These are phyloP conservation scores for Brevimyrus niger DNA, from an alignment of 2,113 vertebrate species.

Conservation along the genomic window DNA sequence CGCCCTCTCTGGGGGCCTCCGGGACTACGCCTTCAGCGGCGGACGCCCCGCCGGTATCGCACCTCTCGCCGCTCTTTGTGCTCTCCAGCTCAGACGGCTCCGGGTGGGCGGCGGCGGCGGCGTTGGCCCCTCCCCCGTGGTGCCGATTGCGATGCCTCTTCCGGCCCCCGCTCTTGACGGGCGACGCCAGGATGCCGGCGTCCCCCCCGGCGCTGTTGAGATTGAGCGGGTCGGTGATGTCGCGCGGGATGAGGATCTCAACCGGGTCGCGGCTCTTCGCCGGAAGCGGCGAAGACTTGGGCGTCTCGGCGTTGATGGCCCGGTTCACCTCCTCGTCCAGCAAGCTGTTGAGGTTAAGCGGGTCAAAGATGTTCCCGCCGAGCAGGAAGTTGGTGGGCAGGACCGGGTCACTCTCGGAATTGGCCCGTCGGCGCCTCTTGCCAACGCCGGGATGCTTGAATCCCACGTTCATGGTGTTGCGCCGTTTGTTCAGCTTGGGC, in stretches of 20 bases:
- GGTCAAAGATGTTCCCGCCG: conserved; percentile 89
- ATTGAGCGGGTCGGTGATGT: conserved; percentile 87
- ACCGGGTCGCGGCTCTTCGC: conserved; percentile 78
- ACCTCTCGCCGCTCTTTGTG: conserved; percentile 48
- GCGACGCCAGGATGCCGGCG: conserved; percentile 63
- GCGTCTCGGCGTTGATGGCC: conserved; percentile 83
- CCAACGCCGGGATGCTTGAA: conserved; percentile 75
- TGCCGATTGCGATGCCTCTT: conserved; percentile 76
- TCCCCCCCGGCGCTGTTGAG: conserved; percentile 69
- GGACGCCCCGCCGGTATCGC: conserved; percentile 19
- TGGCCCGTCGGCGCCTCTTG: conserved; percentile 74
- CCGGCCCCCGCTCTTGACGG: conserved; percentile 65
- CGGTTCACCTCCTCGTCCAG: conserved; percentile 85
- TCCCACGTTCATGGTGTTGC: conserved; percentile 67
- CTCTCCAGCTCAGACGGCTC: conserved; percentile 39
- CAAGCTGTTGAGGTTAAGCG: conserved; percentile 86
- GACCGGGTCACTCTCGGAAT: conserved; percentile 81
- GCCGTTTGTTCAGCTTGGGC: conserved; percentile 63
- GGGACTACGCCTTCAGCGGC: conserved; percentile 32
- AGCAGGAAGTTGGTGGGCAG: conserved; percentile 83
- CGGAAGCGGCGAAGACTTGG: conserved; percentile 85
- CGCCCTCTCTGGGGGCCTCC: conserved; percentile 60
- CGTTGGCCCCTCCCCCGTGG: conserved; percentile 41
- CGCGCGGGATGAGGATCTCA: conserved; percentile 85
- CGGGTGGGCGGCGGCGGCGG: conserved; percentile 28